A percentile compares a stretch with the other conserved stretches of the same genome.
Conservation (phyloP, 2,113 vertebrate species). For the Loxodonta africana region DNA sequence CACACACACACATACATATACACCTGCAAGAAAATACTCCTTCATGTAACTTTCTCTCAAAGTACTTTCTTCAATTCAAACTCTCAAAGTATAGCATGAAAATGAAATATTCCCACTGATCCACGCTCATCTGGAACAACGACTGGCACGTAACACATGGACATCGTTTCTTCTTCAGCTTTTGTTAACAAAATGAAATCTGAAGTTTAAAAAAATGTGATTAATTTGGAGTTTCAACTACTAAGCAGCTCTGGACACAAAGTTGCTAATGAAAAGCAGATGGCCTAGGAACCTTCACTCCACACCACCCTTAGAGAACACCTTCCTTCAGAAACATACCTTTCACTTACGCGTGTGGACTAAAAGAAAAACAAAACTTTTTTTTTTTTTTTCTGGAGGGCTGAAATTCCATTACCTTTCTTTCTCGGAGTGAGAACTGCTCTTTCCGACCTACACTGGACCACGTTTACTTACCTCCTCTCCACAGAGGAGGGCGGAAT, state of each 20-base stretch:
- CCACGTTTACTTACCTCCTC: not conserved
- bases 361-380: no score
- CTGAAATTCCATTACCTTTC: not conserved
- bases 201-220: conserved; percentile 71
- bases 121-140: conserved; percentile 57
- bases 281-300: not conserved
- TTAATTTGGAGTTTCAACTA: conserved; percentile 77
- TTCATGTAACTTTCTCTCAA: conserved; percentile 46
- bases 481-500: not conserved
- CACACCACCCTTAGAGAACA: not conserved
- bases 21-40: conserved; percentile 35
- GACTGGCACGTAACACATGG: conserved; percentile 60
- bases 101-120: conserved; percentile 61
- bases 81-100: not conserved
- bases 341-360: not conserved
- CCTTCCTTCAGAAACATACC: not conserved
- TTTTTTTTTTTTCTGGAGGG: not conserved
- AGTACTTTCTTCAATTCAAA: conserved; percentile 67
- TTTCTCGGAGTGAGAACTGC: not conserved
- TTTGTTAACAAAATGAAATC: conserved; percentile 79
- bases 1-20: conserved; percentile 35
- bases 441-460: not conserved
- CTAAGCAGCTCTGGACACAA: conserved; percentile 57
- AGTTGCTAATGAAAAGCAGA: conserved; percentile 69
- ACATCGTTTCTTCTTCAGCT: conserved; percentile 36